phyloP scores from a whole-genome alignment of 2,113 vertebrate genomes.

The Calonectris borealis region DNA sequence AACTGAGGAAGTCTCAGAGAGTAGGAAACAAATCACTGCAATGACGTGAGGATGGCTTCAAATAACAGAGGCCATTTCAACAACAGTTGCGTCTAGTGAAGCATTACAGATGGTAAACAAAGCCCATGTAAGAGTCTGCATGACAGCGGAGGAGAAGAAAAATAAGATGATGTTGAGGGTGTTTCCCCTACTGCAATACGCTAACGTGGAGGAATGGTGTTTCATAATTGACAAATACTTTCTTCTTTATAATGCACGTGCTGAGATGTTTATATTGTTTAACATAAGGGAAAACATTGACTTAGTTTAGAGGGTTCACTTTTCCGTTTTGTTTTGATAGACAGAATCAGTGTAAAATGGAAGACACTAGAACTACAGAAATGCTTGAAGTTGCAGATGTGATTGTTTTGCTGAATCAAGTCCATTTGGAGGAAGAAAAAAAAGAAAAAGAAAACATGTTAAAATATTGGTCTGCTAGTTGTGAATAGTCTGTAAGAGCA shows the following conservation, averaged over 20 bases:
- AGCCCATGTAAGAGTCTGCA: neutral
- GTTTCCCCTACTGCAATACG: neutral
- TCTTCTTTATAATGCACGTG: neutral
- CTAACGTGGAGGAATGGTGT: neutral
- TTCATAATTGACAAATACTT: neutral
- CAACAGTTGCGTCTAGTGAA: neutral
- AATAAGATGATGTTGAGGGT: neutral
- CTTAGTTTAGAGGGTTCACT: neutral
- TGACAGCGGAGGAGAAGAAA: neutral
- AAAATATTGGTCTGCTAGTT: neutral
- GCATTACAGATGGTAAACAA: neutral
- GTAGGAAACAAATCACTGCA: neutral
- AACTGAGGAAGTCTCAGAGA: neutral
- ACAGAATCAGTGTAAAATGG: neutral
- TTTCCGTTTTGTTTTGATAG: neutral
- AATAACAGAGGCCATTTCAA: neutral
- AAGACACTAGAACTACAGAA: neutral
- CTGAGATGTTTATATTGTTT: neutral
- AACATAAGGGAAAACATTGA: neutral
- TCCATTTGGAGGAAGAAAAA: neutral
- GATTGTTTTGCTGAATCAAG: neutral
- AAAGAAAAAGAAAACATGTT: neutral
- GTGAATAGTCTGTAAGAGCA: neutral
- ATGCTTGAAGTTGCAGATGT: neutral
- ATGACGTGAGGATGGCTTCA: neutral